Base-by-base conservation (phyloP, 2,113 vertebrate species). In the Diphyllodes magnificus region DNA sequence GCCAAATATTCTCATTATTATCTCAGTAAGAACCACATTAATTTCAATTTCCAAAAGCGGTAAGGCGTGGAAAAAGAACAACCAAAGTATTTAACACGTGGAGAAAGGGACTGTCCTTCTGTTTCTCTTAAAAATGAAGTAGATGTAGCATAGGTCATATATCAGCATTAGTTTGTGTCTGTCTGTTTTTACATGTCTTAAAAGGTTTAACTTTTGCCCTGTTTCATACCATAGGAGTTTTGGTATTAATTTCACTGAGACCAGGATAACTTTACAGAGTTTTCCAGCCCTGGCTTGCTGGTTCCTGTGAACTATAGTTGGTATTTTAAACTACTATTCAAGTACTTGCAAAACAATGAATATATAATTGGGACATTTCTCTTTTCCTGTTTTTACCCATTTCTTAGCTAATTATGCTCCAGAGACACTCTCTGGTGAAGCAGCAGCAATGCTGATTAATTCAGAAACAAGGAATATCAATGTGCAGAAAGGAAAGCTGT, bases 401-500 rank as follows among this genome's bases (percentile, higher is more conserved):
- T 88, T 63, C 59, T 89, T 50, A 75, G 37, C 53, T 97, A 95
- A 95, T 94, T 90, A 80, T 70, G 49, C 90, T 93, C 86, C 60
- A 65, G 57, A 86, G 88, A 73, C n/a, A 60, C 35, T 37, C 42
- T 42, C 72, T 85, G 63, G 71, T 63, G 68, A 65, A 73, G 64
- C 65, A 90, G 75, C 40, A 94, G 91, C 59, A 82, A 42, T 20
- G 44, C 53, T 79, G 88, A 92, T 86, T 95, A 93, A 94, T 80
- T 88, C 94, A 92, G 69, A 64, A 82, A 71, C 35, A n/a, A 25
- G 50, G 49, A 85, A 75, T 66, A 70, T 40, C 64, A 69, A 73
- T 24, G 63, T 30, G 49, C 40, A 75, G 70, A 79, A 92, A 71
- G 60, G 68, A 80, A 89, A 86, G 51, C 39, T 59, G 79, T 61